Conservation (phyloP, 2,888 invertebrate genomes). For the Parnassius mnemosyne region DNA sequence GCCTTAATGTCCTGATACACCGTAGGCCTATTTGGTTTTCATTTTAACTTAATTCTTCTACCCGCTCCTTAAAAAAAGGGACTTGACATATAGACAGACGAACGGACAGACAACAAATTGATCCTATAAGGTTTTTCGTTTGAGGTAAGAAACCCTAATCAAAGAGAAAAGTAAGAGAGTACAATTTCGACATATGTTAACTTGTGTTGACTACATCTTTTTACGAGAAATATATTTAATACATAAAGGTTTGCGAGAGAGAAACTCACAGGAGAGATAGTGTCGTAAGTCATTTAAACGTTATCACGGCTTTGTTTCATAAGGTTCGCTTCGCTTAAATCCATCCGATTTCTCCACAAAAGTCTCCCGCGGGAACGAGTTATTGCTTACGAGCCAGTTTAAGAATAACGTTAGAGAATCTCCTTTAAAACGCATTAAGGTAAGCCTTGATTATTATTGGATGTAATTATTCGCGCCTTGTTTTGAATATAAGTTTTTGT, state of each 20-base stretch:
- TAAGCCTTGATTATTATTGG: slow-evolving; percentile 13
- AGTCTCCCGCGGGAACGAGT: slow-evolving; percentile 20
- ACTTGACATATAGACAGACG: no score
- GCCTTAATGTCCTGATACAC: no score
- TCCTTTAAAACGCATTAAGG: slow-evolving; percentile 9
- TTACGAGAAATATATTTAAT: slow-evolving; percentile 7
- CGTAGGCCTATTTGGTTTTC: no score
- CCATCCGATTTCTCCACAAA: slow-evolving; percentile 15
- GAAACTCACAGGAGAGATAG: slow-evolving; percentile 19
- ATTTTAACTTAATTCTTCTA: no score
- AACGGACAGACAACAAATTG: no score
- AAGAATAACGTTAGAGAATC: slow-evolving; percentile 14
- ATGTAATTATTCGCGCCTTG: background rate
- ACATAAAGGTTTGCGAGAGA: background rate
- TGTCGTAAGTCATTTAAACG: slow-evolving; percentile 22
- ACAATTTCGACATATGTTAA: no score
- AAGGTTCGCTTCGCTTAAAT: slow-evolving; percentile 21
- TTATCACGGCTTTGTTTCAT: slow-evolving; percentile 25
- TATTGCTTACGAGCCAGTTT: slow-evolving; percentile 22
- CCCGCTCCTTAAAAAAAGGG: no score
- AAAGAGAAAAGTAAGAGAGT: no score
- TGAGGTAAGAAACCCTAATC: no score
- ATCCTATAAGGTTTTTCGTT: no score
- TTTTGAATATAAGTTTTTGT: no score
- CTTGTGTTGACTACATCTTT: background rate